Evolutionary conservation across 2,113 vertebrate species (phyloP).

Genomic region (Gallinago paraguaiae): DNA sequence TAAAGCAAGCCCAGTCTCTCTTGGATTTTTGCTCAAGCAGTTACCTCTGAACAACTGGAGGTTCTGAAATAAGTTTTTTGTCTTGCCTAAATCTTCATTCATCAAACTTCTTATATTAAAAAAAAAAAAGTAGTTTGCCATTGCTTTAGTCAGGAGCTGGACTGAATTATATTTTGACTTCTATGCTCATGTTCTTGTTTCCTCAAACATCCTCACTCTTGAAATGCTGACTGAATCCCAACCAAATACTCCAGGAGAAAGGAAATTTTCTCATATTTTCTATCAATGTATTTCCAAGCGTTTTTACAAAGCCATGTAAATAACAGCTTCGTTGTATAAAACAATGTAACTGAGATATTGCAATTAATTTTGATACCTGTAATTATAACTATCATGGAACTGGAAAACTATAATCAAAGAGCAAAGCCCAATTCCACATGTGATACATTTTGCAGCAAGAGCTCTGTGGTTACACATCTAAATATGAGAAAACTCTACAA

Average conservation of each 20-base stretch:
- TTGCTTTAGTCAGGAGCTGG: not conserved
- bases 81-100: not conserved
- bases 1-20: not conserved
- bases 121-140: not conserved
- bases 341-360: not conserved
- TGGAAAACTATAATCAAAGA: slow-evolving; percentile 21
- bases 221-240: not conserved
- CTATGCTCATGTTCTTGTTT: not conserved
- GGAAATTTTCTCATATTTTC: not conserved
- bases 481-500: not conserved
- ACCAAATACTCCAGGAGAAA: not conserved
- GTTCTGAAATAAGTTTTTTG: not conserved
- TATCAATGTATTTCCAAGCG: not conserved
- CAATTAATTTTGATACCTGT: slow-evolving; percentile 34
- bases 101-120: not conserved
- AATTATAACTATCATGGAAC: slow-evolving; percentile 28
- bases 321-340: not conserved
- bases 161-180: not conserved
- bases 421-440: not conserved
- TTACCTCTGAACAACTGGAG: not conserved
- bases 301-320: not conserved
- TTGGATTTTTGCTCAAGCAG: not conserved
- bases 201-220: not conserved
- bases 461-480: not conserved
- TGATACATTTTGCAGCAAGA: not conserved